Evolutionary conservation across 2,888 invertebrate species (phyloP).

Genomic region (Drosophila pseudotakahashii): DNA sequence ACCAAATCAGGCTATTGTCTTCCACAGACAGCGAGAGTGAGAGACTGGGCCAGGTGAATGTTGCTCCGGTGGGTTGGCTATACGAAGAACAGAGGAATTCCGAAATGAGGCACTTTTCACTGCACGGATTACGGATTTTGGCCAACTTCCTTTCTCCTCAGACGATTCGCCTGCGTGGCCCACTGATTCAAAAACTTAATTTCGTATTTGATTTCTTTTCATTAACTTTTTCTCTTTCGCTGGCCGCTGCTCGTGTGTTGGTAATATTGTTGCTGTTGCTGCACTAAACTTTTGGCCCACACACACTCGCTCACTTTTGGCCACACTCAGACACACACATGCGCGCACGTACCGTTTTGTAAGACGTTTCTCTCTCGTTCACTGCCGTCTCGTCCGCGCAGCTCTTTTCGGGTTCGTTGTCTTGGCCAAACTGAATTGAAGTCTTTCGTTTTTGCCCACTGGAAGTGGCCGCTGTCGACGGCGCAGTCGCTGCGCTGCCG

Average conservation of each 20-base stretch:
- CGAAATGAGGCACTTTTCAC: conserved; percentile 24
- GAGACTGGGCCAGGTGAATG: conserved; percentile 43
- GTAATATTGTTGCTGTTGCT: conserved; percentile 48
- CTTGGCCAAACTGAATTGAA: conserved; percentile 84
- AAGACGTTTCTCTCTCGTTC: conserved; percentile 54
- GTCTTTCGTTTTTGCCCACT: conserved; percentile 83
- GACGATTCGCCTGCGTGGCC: conserved; percentile 66
- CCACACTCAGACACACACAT: conserved; percentile 50
- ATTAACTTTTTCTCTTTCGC: conserved; percentile 47
- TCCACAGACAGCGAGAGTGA: conserved; percentile 42
- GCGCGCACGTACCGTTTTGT: conserved; percentile 75
- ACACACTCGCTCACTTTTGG: conserved; percentile 21
- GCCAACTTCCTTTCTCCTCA: conserved; percentile 30
- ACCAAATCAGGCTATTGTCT: conserved; percentile 51
- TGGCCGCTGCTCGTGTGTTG: conserved; percentile 49
- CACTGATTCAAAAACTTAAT: conserved; percentile 55
- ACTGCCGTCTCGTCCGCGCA: conserved; percentile 60
- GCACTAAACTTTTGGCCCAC: conserved; percentile 69
- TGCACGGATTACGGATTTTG: conserved; percentile 12
- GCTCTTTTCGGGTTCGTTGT: conserved; percentile 84
- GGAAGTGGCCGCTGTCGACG: conserved; percentile 55
- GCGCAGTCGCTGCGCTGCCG: conserved; percentile 23
- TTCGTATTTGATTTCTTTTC: conserved; percentile 71
- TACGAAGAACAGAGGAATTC: conserved; percentile 16
- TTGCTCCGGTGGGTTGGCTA: conserved; percentile 14